Base-by-base conservation (phyloP, 2,797 vertebrate species). In the Enoplosus armatus region DNA sequence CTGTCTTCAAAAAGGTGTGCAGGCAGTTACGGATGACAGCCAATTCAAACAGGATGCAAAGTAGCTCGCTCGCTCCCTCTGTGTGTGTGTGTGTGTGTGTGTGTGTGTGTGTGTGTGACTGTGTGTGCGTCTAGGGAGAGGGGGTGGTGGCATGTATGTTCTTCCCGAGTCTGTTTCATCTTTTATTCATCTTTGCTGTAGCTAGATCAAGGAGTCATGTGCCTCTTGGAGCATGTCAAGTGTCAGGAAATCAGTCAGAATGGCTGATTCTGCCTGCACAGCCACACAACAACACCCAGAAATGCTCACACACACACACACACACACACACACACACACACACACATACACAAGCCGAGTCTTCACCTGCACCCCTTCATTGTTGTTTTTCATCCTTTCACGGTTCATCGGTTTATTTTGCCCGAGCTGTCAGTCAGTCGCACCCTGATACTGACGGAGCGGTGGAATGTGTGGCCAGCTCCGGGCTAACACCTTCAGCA, bases 31-130 rank as follows among this genome's bases (percentile, higher is more conserved):
- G 89, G 90, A 79, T 91, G 88, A 89, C 89, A 91, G 92, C 87
- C 90, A 85, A 94, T 91, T 94, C 93, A 94, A 94, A 95, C 91
- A 92, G 91, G 91, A 95, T 94, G 93, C 92, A 94, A 93, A 94
- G 86, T 33, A 93, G 90, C 81, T 80, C 85, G 69, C 22, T 14
- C 82, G 33, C n/a, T 6, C 18, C 55, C 37, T 74, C 20, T 33
- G 18, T 77, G 31, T 47, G 3, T 58, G 55, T 82, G 53, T 62
- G 27, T 65, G 59, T 75, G 58, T 75, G 55, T 76, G 65, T 70
- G n/a, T 79, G 39, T 61, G 63, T 72, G 70, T 68, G 80, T 75
- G 76, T 65, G 77, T 31, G 73, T 15, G 64, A 18, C n/a, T 67
- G 67, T 10, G 29, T 24, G 59, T 48, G 77, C 33, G 66, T 80